Conservation (phyloP, 2,797 vertebrate genomes). For the Myoxocephalus aenaeus region DNA sequence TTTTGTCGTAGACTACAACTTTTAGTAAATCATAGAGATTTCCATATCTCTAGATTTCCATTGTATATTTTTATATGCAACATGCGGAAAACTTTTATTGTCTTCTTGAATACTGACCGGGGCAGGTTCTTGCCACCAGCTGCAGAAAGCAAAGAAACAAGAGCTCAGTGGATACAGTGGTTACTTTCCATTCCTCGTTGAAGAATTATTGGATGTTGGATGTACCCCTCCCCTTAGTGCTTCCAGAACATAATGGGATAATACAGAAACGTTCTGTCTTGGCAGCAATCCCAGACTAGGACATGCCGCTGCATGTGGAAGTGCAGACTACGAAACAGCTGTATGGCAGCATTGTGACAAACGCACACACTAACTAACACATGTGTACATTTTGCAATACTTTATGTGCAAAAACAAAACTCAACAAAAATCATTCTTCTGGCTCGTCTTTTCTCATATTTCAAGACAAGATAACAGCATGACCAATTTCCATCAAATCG, state of each 20-base stretch:
- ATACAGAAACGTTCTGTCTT: conserved; percentile 83
- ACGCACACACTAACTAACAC: conserved; percentile 20
- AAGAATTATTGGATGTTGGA: conserved; percentile 21
- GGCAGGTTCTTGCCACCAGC: conserved; percentile 33
- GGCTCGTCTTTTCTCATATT: conserved; percentile 41
- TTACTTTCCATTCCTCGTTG: conserved; percentile 28
- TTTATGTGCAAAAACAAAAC: conserved; percentile 13
- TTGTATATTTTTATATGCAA: conserved; percentile 25
- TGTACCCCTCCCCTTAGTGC: conserved; percentile 6
- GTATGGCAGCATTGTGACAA: conserved; percentile 77
- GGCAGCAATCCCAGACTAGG: conserved; percentile 88
- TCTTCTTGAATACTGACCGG: conserved; percentile 7
- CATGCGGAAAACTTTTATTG: conserved; percentile 16
- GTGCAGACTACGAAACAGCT: conserved; percentile 92
- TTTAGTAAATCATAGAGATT: conserved; percentile 1
- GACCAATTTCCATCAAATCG: conserved; percentile 32
- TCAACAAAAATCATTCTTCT: conserved; percentile 15
- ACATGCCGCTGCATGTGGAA: conserved; percentile 88
- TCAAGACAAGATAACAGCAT: conserved; percentile 44
- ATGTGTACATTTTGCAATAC: conserved; percentile 28
- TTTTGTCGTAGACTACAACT: neutral
- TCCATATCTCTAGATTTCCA: neutral
- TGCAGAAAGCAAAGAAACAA: conserved; percentile 43
- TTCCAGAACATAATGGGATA: conserved; percentile 84
- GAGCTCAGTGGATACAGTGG: conserved; percentile 24